These are phyloP conservation scores for Mycogona germanica DNA, from an alignment of 2,888 invertebrate genomes.

Conservation along the genomic window DNA sequence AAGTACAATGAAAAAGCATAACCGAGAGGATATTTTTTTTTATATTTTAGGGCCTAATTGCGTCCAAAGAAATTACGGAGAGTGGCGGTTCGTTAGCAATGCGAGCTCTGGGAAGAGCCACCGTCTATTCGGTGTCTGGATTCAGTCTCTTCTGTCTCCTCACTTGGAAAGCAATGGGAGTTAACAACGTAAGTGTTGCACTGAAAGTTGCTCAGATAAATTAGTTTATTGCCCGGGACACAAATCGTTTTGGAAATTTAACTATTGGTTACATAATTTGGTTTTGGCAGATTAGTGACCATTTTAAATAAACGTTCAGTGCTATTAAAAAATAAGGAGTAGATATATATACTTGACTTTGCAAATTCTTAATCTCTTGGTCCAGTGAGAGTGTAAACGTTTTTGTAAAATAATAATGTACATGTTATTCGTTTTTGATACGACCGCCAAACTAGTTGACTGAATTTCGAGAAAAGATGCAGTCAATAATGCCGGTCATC, in stretches of 20 bases:
- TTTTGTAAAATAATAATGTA: no score
- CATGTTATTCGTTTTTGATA: neutral
- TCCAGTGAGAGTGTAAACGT: no score
- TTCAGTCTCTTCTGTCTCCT: conserved; percentile 67
- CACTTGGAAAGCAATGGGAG: conserved; percentile 80
- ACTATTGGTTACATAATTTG: neutral
- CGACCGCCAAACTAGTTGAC: conserved; percentile 44
- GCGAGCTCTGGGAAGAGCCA: conserved; percentile 77
- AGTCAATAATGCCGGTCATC: conserved; percentile 57
- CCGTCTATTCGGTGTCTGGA: conserved; percentile 72
- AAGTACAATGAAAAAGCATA: neutral
- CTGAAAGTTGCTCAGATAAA: neutral
- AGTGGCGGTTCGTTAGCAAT: conserved; percentile 64
- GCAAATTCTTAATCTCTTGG: no score
- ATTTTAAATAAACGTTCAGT: no score
- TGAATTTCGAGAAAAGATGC: conserved; percentile 72
- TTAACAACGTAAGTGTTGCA: conserved; percentile 53
- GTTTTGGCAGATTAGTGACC: no score
- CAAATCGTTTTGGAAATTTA: no score
- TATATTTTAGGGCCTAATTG: conserved; percentile 38
- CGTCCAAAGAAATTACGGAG: conserved; percentile 45
- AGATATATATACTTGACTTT: no score
- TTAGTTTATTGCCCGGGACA: neutral
- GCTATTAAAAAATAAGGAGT: no score
- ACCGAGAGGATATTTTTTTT: neutral